phyloP scores from a whole-genome alignment of 2,113 vertebrate genomes.

The human (Homo sapiens) region DNA sequence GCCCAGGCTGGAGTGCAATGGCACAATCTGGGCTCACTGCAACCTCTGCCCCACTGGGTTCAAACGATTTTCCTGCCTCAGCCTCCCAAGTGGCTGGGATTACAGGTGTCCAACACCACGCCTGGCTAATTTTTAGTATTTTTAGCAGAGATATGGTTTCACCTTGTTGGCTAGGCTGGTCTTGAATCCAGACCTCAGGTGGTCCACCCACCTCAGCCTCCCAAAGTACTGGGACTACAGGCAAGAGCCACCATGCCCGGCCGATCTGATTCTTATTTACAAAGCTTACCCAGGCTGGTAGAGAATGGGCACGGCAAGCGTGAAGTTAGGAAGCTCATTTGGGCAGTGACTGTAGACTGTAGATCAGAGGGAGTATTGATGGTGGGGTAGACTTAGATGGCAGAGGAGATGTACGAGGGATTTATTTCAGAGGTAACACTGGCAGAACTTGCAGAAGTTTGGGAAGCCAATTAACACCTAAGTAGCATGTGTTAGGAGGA shows the following conservation, averaged over 20 bases:
- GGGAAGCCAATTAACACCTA: background rate
- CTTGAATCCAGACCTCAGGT: background rate
- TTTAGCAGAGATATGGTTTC: background rate
- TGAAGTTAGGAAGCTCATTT: background rate
- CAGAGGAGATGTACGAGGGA: no score
- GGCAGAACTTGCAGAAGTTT: background rate
- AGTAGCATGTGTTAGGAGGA: background rate
- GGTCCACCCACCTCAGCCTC: background rate
- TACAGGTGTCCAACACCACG: fast-evolving
- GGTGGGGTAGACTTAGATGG: background rate
- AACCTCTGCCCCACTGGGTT: background rate
- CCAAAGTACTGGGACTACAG: background rate
- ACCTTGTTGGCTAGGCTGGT: background rate
- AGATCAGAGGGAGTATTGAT: background rate
- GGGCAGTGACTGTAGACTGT: fast-evolving
- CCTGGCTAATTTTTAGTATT: background rate
- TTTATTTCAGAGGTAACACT: background rate
- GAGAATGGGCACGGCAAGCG: fast-evolving
- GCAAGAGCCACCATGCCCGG: fast-evolving
- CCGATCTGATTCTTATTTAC: background rate
- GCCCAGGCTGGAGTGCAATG: background rate
- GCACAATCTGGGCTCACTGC: background rate
- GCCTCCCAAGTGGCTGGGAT: background rate
- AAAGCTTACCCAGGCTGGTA: background rate
- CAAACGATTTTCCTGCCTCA: background rate